A percentile compares a stretch with the other conserved stretches of the same genome.
Evolutionary conservation across 2,113 vertebrate species (phyloP).

Genomic region (Leucoraja erinaceus): DNA sequence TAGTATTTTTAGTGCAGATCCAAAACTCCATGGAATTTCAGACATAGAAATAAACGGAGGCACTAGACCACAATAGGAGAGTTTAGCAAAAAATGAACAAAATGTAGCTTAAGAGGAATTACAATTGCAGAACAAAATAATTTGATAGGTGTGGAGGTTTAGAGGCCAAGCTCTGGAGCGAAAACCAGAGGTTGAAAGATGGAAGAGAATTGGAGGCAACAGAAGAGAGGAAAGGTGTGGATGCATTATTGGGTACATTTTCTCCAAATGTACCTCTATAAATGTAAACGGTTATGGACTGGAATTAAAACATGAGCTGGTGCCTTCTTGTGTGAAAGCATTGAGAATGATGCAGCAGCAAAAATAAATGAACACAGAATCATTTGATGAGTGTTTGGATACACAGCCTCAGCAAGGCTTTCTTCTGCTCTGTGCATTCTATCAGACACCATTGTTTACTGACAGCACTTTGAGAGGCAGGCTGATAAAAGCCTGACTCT

Average conservation of each 20-base stretch:
- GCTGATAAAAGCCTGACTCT: slow-evolving; percentile 20
- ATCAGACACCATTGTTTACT: slow-evolving; percentile 15
- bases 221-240: not conserved
- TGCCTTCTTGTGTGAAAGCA: not conserved
- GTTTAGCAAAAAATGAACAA: not conserved
- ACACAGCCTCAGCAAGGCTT: not conserved
- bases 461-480: not conserved
- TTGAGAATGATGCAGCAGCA: not conserved
- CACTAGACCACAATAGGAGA: not conserved
- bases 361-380: not conserved
- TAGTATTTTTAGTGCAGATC: too few relatives aligned
- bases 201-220: not conserved
- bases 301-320: not conserved
- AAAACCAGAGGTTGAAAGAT: not conserved
- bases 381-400: not conserved
- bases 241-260: not conserved
- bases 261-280: not conserved
- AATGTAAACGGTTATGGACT: not conserved
- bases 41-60: not conserved
- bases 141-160: not conserved
- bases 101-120: not conserved
- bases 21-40: too few relatives aligned
- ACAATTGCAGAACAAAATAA: not conserved
- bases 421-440: not conserved
- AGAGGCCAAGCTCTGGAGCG: not conserved